Percentiles rank a stretch among this genome's conserved stretches.
Evolutionary conservation across 1,140 invertebrate species (phyloP).

Genomic region (Schlechtendalia chinensis): DNA sequence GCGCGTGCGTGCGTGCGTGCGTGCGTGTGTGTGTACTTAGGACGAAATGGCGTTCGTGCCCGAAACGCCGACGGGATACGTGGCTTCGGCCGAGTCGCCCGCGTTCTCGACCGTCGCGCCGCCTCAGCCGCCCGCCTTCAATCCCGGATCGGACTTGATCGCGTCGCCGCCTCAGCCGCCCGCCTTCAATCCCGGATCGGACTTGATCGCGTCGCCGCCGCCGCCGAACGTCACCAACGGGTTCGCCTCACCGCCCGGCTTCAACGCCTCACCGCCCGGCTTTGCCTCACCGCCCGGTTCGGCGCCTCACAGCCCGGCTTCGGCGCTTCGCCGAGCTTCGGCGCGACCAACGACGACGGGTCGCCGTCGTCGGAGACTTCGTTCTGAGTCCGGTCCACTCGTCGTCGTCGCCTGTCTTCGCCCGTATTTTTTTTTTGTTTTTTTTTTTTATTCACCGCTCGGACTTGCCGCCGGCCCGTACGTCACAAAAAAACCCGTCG

Average conservation of each 20-base stretch:
- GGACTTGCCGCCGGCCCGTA: too few relatives aligned
- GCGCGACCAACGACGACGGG: conserved; percentile 19
- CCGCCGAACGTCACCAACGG: background rate
- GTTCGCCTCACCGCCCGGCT: background rate
- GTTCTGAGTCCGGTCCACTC: background rate
- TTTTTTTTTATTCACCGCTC: too few relatives aligned
- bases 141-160: conserved; percentile 4
- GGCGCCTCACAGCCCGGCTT: background rate
- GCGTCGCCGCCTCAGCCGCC: too few relatives aligned
- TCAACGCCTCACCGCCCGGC: background rate
- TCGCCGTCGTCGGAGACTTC: conserved; percentile 13
- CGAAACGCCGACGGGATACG: background rate
- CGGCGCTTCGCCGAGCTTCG: background rate
- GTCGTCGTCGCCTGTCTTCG: background rate
- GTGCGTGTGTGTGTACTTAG: background rate
- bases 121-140: background rate
- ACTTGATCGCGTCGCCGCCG: background rate
- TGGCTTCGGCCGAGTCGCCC: background rate
- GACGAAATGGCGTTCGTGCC: background rate
- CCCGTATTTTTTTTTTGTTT: too few relatives aligned
- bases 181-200: background rate
- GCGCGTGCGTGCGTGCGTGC: background rate
- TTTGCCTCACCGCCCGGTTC: too few relatives aligned
- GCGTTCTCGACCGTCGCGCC: background rate
- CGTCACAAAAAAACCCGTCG: too few relatives aligned